Conservation (phyloP, 2,888 invertebrate genomes). For the Polydrusus pterygomalis region DNA sequence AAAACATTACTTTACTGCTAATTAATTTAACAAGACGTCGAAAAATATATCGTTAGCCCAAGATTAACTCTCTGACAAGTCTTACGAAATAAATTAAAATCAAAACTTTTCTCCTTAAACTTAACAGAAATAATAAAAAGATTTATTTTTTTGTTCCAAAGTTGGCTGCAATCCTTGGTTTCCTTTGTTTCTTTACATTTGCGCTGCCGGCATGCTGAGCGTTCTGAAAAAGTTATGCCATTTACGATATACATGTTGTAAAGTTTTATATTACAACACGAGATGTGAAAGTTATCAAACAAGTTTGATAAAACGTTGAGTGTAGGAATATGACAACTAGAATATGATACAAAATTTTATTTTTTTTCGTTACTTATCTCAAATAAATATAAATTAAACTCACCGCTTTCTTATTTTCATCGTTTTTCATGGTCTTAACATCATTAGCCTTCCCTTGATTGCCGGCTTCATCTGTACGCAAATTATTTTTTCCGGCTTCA, state of each 20-base stretch:
- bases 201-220: slow-evolving; percentile 20
- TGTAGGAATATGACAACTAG: no score
- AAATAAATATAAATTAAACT: not conserved
- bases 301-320: no score
- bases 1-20: no score
- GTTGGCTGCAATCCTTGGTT: slow-evolving; percentile 67
- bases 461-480: not conserved
- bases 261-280: no score
- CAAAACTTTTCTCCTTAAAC: slow-evolving; percentile 8
- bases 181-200: slow-evolving; percentile 48
- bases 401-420: slow-evolving; percentile 18
- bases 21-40: no score
- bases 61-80: not conserved
- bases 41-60: no score
- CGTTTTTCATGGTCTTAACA: slow-evolving; percentile 26
- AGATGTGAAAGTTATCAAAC: no score
- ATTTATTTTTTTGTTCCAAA: slow-evolving; percentile 56
- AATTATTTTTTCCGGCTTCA: not conserved
- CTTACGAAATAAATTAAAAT: slow-evolving; percentile 10
- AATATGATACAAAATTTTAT: no score
- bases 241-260: no score
- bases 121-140: not conserved
- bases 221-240: slow-evolving; percentile 50
- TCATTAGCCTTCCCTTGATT: not conserved
- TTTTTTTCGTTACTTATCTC: no score